These are phyloP conservation scores for Brachionus paranguensis DNA, from an alignment of 1,140 invertebrate genomes.

Conservation along the genomic window DNA sequence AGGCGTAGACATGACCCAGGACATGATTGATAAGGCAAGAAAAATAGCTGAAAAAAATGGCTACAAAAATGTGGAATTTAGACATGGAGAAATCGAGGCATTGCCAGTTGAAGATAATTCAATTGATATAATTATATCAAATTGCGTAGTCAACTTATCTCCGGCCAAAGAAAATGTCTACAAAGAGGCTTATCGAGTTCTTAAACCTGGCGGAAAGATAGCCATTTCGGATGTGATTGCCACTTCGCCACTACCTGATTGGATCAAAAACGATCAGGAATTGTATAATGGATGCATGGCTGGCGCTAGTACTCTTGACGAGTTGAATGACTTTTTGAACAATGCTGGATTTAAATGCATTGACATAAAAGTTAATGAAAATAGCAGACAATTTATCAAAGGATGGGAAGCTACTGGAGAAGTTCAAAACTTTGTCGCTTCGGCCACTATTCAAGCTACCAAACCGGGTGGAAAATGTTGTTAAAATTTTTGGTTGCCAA, in stretches of 20 bases:
- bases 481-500: neutral
- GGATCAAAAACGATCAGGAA: neutral
- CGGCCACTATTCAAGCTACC: conserved; percentile 6
- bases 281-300: conserved; percentile 32
- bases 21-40: conserved; percentile 47
- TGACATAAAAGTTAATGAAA: conserved; percentile 1
- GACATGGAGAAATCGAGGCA: conserved; percentile 49
- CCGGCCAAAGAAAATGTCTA: conserved; percentile 47
- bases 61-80: conserved; percentile 48
- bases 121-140: conserved; percentile 50
- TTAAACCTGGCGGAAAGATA: conserved; percentile 43
- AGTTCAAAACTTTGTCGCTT: conserved; percentile 20
- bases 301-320: conserved; percentile 8
- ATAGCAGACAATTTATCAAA: conserved; percentile 5
- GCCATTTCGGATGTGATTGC: neutral
- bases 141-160: conserved; percentile 50
- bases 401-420: neutral
- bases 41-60: conserved; percentile 48
- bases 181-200: conserved; percentile 44
- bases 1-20: conserved; percentile 52
- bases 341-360: neutral
- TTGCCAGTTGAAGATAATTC: conserved; percentile 45
- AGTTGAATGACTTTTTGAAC: neutral
- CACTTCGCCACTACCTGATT: neutral
- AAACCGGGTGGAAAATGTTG: conserved; percentile 9